Base-by-base conservation (phyloP, 2,888 invertebrate species). In the Tyria jacobaeae region DNA sequence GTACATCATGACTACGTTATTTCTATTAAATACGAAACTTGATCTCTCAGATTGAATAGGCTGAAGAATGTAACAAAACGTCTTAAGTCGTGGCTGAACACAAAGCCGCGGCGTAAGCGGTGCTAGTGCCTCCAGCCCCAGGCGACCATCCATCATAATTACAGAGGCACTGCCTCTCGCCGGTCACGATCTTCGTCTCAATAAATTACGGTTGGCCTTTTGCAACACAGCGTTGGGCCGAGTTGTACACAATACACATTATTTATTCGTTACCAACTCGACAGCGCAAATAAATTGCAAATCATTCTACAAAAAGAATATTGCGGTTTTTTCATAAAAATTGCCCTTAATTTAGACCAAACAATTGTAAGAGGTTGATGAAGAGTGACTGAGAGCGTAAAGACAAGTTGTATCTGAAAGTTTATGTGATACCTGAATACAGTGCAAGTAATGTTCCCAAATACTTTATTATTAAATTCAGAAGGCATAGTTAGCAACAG, bases 131-230 rank as follows among this genome's bases (percentile, higher is more conserved):
- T 21, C 31, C 37, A 14, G 52, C 15, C 47, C 10, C 47, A 48
- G 27, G 57, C 37, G 14, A 57, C 37, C 47, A 53, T 52, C 52
- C 47, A 53, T 62, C 57, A 57, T 57, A 62, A 39, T 49, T 12
- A 34, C 15, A 24, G 41, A 35, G 51, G 24, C 50, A 24, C 37
- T 24, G 6, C 47, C 56, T 47, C 56, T 56, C 35, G 48, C n/a
- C 34, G 21, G 49, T 39, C 31, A 55, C 39, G 48, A 53, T 49
- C 62, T 50, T 49, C 37, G 34, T 6, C 53, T 60, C 57, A 41
- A 60, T 60, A 49, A 53, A 57, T 57, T 41, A 64, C 57, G 53
- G 53, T 44, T 53, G 41, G 39, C 34, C 48, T 60, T 60, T 25
- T 41, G 60, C 64, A 56, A 60, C 39, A 60, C 56, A 60, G 52